Evolutionary conservation across 2,888 invertebrate genomes (phyloP).

Genomic region (Macroteleia sp.): DNA sequence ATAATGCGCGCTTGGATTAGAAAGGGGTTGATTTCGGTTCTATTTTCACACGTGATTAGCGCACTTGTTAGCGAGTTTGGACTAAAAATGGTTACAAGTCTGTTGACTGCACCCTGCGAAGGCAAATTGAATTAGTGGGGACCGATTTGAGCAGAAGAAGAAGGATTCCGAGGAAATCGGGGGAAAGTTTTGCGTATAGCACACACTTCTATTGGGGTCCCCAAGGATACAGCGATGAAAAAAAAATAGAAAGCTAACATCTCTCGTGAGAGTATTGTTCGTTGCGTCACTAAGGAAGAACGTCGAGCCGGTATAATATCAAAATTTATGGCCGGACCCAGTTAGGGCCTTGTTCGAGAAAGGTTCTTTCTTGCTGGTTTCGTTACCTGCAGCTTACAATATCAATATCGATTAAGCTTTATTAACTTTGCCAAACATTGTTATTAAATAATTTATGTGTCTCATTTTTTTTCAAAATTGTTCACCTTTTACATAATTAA

Average conservation of each 20-base stretch:
- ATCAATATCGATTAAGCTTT: slow-evolving; percentile 55
- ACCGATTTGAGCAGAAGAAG: slow-evolving; percentile 13
- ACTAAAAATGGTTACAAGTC: slow-evolving; percentile 56
- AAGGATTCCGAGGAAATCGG: slow-evolving; percentile 72
- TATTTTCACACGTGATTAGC: slow-evolving; percentile 72
- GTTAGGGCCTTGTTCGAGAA: slow-evolving; percentile 69
- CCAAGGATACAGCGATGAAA: slow-evolving; percentile 30
- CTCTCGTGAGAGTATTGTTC: slow-evolving; percentile 77
- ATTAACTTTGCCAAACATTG: slow-evolving; percentile 52
- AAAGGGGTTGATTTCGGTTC: slow-evolving; percentile 51
- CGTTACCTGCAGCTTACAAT: slow-evolving; percentile 55
- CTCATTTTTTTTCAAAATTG: no score
- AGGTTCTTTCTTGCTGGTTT: slow-evolving; percentile 46
- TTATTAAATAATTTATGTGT: slow-evolving; percentile 44
- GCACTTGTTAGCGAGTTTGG: slow-evolving; percentile 70
- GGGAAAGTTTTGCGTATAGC: slow-evolving; percentile 81
- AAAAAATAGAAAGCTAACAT: slow-evolving; percentile 72
- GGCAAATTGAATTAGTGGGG: slow-evolving; percentile 21
- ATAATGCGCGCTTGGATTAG: slow-evolving; percentile 37
- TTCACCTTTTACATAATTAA: no score
- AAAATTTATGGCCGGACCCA: slow-evolving; percentile 80
- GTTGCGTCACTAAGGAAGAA: slow-evolving; percentile 78
- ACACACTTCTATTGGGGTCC: slow-evolving; percentile 69
- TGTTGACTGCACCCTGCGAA: slow-evolving; percentile 19
- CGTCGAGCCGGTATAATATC: slow-evolving; percentile 78